Evolutionary conservation across 2,888 invertebrate species (phyloP).

Genomic region (Plebejus melissa): DNA sequence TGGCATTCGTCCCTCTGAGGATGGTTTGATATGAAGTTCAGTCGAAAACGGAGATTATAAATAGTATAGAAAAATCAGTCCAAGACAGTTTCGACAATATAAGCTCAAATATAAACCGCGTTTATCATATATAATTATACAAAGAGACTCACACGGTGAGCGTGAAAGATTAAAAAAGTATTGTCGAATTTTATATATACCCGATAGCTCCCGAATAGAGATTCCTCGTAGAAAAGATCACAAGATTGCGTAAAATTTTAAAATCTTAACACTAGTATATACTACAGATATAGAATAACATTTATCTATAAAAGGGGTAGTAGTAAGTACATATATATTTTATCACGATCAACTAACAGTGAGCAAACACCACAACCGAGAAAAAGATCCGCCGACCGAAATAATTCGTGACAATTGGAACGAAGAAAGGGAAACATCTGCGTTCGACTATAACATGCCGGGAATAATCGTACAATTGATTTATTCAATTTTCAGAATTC

Average conservation of each 20-base stretch:
- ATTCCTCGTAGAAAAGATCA: conserved; percentile 54
- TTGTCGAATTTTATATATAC: conserved; percentile 54
- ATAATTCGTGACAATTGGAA: background rate
- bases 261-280: conserved; percentile 38
- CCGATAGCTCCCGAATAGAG: conserved; percentile 52
- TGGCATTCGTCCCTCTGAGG: background rate
- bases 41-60: background rate
- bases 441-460: background rate
- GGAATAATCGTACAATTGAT: conserved; percentile 8
- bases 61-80: conserved; percentile 24
- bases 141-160: conserved; percentile 31
- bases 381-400: conserved; percentile 26
- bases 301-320: conserved; percentile 29
- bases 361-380: conserved; percentile 64
- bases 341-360: conserved; percentile 47
- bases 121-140: conserved; percentile 28
- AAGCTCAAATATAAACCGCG: conserved; percentile 35
- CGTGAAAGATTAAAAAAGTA: conserved; percentile 56
- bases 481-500: conserved; percentile 13
- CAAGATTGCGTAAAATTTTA: conserved; percentile 50
- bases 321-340: conserved; percentile 28
- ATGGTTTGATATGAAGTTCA: conserved; percentile 15
- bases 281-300: conserved; percentile 28
- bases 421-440: background rate
- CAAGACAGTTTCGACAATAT: conserved; percentile 21